Conservation (phyloP, 1,140 invertebrate species). For the Polyergus mexicanus region DNA sequence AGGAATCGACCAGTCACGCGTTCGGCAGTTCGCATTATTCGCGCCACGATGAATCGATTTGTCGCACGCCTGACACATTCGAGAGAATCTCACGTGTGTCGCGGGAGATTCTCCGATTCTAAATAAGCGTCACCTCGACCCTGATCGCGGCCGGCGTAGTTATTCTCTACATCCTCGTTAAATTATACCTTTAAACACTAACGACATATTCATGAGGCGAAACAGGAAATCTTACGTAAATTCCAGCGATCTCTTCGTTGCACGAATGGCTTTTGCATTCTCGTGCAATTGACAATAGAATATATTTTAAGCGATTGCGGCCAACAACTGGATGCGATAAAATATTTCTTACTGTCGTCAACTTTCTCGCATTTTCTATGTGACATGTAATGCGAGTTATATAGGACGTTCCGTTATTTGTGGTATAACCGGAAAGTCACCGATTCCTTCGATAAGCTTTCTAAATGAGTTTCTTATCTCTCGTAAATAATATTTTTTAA, state of each 20-base stretch:
- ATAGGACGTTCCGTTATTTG: background rate
- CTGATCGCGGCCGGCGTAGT: background rate
- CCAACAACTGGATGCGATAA: background rate
- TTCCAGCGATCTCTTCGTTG: background rate
- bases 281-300: background rate
- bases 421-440: background rate
- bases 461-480: background rate
- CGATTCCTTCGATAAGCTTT: background rate
- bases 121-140: constrained; percentile 43
- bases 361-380: constrained; percentile 8
- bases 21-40: constrained; percentile 40
- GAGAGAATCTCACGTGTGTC: background rate
- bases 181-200: constrained; percentile 12
- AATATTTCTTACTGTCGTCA: background rate
- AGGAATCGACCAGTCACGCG: constrained; percentile 34
- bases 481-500: background rate
- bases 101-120: constrained; percentile 24
- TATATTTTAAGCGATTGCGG: too few species aligned
- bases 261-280: background rate
- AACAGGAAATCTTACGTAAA: constrained; percentile 33
- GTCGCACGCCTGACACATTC: constrained; percentile 13
- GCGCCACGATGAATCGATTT: constrained; percentile 65
- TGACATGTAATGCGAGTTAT: background rate
- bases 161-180: constrained; percentile 13
- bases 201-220: constrained; percentile 19